Evolutionary conservation across 2,797 vertebrate species (phyloP).

Genomic region (Lerista edwardsae): DNA sequence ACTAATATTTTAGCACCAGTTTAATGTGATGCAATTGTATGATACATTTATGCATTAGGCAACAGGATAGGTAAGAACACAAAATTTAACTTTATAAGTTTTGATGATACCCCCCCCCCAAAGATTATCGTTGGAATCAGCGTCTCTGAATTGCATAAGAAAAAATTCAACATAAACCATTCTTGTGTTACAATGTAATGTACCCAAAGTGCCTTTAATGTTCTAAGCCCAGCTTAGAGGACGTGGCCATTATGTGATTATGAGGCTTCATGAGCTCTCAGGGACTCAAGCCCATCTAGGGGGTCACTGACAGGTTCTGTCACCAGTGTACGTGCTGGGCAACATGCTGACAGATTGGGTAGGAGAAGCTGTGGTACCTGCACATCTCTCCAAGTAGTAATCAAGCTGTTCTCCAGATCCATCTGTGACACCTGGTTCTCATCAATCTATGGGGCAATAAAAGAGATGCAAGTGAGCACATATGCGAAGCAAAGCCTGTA

Average conservation of each 20-base stretch:
- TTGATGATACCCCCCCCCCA: no score
- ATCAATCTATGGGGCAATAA: constrained; percentile 84
- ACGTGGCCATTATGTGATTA: no score
- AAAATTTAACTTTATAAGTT: no score
- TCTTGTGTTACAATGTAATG: no score
- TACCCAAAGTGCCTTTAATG: not conserved
- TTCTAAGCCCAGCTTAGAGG: no score
- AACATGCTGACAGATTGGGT: not conserved
- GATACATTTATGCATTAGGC: no score
- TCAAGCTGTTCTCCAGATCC: constrained; percentile 94
- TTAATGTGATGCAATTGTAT: no score
- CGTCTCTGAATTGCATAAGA: no score
- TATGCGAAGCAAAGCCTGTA: not conserved
- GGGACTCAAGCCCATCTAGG: not conserved
- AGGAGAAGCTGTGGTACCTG: constrained; percentile 80
- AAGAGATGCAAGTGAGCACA: not conserved
- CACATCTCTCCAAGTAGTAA: constrained; percentile 96
- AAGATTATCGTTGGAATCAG: no score
- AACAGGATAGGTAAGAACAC: no score
- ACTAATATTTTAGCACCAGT: no score
- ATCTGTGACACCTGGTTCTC: constrained; percentile 96
- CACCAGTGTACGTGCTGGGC: not conserved
- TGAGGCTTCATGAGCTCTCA: not conserved
- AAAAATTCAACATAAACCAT: no score
- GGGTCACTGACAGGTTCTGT: not conserved